A percentile compares a stretch with the other conserved stretches of the same genome.
Evolutionary conservation across 2,113 vertebrate species (phyloP).

Genomic region (Theristicus caerulescens): DNA sequence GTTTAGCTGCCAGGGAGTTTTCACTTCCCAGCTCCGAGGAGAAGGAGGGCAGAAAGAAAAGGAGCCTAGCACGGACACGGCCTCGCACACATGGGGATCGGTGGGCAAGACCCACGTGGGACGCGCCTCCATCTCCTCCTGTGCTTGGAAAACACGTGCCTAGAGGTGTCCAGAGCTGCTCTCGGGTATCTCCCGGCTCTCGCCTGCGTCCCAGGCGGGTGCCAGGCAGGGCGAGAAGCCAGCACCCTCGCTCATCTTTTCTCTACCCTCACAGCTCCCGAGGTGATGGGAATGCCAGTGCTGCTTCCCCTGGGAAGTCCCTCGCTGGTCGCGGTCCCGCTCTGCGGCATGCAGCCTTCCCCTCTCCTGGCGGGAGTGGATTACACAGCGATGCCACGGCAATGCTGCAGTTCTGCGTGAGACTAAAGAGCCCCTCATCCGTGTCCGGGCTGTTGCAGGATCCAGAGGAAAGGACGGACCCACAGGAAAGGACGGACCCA

Average conservation of each 20-base stretch:
- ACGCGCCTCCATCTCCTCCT: background rate
- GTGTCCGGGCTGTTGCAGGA: rapidly evolving
- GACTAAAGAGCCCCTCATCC: background rate
- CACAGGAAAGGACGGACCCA: no score
- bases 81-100: background rate
- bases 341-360: background rate
- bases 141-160: background rate
- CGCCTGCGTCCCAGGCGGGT: background rate
- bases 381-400: background rate
- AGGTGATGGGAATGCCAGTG: rapidly evolving
- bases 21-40: background rate
- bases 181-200: background rate
- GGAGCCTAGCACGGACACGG: background rate
- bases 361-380: background rate
- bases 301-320: background rate
- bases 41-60: background rate
- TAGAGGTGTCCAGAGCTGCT: background rate
- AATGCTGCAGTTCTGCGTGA: background rate
- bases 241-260: background rate
- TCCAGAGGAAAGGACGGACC: background rate
- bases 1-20: constrained; percentile 44
- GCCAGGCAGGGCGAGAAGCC: background rate
- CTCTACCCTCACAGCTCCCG: background rate
- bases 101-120: background rate
- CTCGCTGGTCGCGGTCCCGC: rapidly evolving